These are phyloP conservation scores for Poeciliopsis retropinna DNA, from an alignment of 2,113 vertebrate genomes.

Conservation along the genomic window DNA sequence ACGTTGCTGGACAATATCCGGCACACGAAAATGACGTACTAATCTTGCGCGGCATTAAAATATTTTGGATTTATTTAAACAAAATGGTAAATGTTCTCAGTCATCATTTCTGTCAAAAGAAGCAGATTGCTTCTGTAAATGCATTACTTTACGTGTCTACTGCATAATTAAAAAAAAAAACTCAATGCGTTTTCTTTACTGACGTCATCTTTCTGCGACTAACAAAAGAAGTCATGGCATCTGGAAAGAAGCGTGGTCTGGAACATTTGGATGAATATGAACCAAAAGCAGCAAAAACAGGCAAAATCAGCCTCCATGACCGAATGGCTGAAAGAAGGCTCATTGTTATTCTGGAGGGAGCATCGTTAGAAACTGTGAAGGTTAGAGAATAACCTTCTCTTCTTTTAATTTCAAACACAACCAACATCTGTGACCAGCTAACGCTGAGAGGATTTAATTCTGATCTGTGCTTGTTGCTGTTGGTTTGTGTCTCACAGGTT, in stretches of 20 bases:
- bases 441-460: background rate
- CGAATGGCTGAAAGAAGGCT: slow-evolving; percentile 83
- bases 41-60: background rate
- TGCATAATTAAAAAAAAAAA: too few species aligned
- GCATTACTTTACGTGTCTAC: background rate
- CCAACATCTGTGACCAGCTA: background rate
- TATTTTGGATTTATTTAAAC: background rate
- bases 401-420: slow-evolving; percentile 4
- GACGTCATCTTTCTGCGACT: slow-evolving; percentile 66
- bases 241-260: slow-evolving; percentile 79
- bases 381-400: slow-evolving; percentile 69
- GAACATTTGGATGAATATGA: slow-evolving; percentile 84
- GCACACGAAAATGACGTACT: slow-evolving; percentile 37
- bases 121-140: background rate
- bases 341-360: slow-evolving; percentile 91
- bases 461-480: background rate
- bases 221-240: slow-evolving; percentile 82
- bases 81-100: background rate
- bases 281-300: slow-evolving; percentile 75
- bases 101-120: background rate
- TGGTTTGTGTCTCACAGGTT: slow-evolving; percentile 73
- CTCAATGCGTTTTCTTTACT: slow-evolving; percentile 3
- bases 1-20: slow-evolving; percentile 68
- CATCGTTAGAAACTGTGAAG: slow-evolving; percentile 94
- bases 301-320: slow-evolving; percentile 68